Conservation (phyloP, 2,888 invertebrate genomes). For the Noctuana brunneofusca region DNA sequence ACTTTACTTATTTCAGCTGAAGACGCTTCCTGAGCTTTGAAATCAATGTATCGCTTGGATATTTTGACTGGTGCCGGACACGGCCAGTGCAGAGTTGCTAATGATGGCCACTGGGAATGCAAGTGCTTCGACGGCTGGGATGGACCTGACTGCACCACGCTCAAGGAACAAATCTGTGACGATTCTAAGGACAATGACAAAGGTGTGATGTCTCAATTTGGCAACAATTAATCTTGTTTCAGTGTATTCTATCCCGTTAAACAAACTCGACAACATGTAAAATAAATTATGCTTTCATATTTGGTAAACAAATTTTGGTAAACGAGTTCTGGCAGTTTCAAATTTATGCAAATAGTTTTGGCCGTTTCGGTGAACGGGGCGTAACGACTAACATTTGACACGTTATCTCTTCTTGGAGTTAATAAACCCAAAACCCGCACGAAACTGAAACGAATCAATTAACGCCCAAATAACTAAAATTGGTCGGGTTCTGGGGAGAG, state of each 20-base stretch:
- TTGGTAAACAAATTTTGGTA: constrained; percentile 23
- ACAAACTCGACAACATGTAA: constrained; percentile 7
- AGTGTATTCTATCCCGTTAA: constrained; percentile 1
- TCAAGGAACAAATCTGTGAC: constrained; percentile 95
- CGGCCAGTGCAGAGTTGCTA: constrained; percentile 94
- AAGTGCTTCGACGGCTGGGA: constrained; percentile 98
- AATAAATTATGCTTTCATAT: constrained; percentile 22
- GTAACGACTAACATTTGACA: constrained; percentile 29
- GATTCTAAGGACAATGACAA: constrained; percentile 98
- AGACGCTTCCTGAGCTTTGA: too few species aligned
- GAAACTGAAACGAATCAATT: constrained; percentile 34
- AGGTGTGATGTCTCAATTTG: constrained; percentile 84
- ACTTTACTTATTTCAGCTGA: too few species aligned
- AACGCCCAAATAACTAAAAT: constrained; percentile 30
- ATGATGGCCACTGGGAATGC: constrained; percentile 95
- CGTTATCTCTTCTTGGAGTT: constrained; percentile 30
- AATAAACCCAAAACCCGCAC: constrained; percentile 27
- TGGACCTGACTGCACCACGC: constrained; percentile 95
- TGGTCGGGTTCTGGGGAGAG: constrained; percentile 17
- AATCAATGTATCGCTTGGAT: too few species aligned
- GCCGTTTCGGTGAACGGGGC: constrained; percentile 21
- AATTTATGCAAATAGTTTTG: constrained; percentile 32
- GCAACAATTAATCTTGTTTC: neutral
- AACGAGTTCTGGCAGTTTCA: constrained; percentile 28
- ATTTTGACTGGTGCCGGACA: constrained; percentile 96